Conservation (phyloP, 2,113 vertebrate species). For the Mus pahari region DNA sequence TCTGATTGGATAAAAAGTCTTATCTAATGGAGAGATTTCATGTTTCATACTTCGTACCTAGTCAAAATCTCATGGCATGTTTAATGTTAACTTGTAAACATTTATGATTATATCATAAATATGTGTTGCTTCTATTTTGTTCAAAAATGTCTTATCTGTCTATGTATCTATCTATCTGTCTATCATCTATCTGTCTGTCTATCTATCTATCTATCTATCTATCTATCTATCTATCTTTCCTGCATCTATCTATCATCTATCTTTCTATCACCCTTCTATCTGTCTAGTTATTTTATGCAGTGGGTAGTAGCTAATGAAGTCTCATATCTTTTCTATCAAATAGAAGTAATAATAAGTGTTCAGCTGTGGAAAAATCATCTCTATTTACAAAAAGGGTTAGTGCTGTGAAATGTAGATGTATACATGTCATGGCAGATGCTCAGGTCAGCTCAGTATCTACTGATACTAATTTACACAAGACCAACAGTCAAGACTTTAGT, state of each 20-base stretch:
- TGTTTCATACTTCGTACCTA: not conserved
- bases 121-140: not conserved
- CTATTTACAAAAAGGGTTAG: not conserved
- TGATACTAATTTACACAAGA: not conserved
- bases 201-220: not conserved
- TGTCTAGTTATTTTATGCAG: not conserved
- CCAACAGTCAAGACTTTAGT: not conserved
- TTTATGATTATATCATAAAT: not conserved
- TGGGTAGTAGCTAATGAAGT: no score
- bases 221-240: not conserved
- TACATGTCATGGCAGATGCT: not conserved
- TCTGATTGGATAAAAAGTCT: not conserved
- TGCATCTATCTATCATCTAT: no score
- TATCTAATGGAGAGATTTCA: not conserved
- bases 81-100: not conserved
- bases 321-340: not conserved
- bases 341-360: not conserved
- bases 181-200: no score
- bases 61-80: not conserved
- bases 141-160: not conserved
- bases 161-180: not conserved
- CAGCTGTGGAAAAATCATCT: not conserved
- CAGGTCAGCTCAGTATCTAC: not conserved
- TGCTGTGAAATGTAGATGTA: not conserved
- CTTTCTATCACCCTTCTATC: not conserved